Percentiles rank a stretch among this genome's conserved stretches.
phyloP scores from a whole-genome alignment of 2,888 invertebrate species.

The Minunthozetes semirufus region DNA sequence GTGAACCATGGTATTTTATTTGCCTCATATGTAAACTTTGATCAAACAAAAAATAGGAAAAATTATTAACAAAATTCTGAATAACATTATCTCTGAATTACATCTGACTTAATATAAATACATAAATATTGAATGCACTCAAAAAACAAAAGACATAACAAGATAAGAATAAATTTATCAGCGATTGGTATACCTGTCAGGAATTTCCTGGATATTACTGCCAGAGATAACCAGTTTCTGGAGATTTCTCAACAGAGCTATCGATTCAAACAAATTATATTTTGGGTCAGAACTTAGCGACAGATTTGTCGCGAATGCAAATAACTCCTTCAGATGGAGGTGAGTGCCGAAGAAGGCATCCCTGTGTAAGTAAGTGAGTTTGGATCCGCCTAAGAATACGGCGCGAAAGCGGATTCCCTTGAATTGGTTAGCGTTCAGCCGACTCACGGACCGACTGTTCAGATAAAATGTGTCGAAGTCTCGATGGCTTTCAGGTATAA shows the following conservation, averaged over 20 bases:
- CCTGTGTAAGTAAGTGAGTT: constrained; percentile 19
- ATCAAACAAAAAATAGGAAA: too few relatives aligned
- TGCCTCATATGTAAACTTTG: too few relatives aligned
- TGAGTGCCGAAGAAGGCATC: constrained; percentile 34
- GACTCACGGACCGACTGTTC: constrained; percentile 27
- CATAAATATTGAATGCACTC: too few relatives aligned
- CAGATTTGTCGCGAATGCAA: constrained; percentile 18
- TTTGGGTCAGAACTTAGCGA: neutral
- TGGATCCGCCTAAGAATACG: constrained; percentile 20
- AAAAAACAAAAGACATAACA: too few relatives aligned
- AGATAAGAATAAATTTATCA: too few relatives aligned
- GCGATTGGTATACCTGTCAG: constrained; percentile 17
- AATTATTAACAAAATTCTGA: too few relatives aligned
- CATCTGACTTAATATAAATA: too few relatives aligned
- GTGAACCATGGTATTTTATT: too few relatives aligned
- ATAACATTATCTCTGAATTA: too few relatives aligned
- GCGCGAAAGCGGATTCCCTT: constrained; percentile 13
- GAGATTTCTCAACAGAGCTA: constrained; percentile 9
- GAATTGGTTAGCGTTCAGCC: constrained; percentile 19
- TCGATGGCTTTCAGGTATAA: neutral
- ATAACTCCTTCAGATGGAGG: neutral
- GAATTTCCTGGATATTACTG: constrained; percentile 22
- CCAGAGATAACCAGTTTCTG: constrained; percentile 27
- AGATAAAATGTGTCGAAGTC: constrained; percentile 23
- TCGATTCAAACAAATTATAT: constrained; percentile 24